Percentiles rank a stretch among this genome's conserved stretches.
Conservation (phyloP, 2,113 vertebrate species). For the Phalacrocorax carbo region DNA sequence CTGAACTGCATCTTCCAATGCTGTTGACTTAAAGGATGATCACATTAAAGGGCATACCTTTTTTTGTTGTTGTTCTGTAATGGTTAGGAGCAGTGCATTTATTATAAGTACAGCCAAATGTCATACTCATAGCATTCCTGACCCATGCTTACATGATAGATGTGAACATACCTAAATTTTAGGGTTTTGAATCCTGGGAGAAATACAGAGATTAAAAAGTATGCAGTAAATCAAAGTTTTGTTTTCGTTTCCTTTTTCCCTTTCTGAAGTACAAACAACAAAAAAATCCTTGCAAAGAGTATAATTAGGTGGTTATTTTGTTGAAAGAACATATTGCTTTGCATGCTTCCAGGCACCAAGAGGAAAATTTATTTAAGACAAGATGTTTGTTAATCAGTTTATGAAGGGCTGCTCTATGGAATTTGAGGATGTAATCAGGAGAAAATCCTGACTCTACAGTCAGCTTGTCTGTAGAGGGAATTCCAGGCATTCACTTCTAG, state of each 20-base stretch:
- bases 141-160: not conserved
- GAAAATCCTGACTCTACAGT: not conserved
- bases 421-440: not conserved
- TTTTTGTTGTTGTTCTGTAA: not conserved
- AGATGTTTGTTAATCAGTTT: not conserved
- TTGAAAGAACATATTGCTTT: not conserved
- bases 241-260: not conserved
- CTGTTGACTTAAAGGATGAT: not conserved
- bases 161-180: not conserved
- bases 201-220: not conserved
- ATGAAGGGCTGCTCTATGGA: not conserved
- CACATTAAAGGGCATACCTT: not conserved
- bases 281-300: not conserved
- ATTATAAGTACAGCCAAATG: not conserved
- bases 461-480: not conserved
- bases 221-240: not conserved
- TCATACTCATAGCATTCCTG: not conserved
- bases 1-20: not conserved
- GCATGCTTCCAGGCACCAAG: not conserved
- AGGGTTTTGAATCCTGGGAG: not conserved
- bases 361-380: not conserved
- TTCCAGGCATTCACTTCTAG: conserved; percentile 8
- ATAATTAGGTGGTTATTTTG: not conserved
- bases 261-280: not conserved
- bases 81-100: not conserved